Conservation (phyloP, 2,113 vertebrate genomes). For the Pelobates fuscus region DNA sequence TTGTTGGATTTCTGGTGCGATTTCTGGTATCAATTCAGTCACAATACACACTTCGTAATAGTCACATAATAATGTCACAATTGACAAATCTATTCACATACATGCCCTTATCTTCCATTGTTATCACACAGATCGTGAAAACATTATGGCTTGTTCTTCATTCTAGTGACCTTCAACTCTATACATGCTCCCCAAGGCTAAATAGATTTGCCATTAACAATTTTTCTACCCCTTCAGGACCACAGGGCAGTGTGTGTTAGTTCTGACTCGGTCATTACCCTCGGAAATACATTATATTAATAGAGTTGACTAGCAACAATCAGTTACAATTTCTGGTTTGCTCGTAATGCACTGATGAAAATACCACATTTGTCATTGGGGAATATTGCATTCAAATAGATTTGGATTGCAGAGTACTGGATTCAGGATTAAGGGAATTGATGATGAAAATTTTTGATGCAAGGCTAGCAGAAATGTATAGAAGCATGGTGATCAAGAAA, state of each 20-base stretch:
- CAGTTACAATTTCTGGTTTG: slow-evolving; percentile 12
- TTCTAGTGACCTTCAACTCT: slow-evolving; percentile 15
- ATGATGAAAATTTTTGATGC: neutral
- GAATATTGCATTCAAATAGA: slow-evolving; percentile 13
- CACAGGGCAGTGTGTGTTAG: neutral
- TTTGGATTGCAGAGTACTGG: slow-evolving; percentile 18
- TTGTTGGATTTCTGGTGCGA: neutral
- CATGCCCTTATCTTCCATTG: slow-evolving; percentile 11
- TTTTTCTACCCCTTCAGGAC: slow-evolving; percentile 3
- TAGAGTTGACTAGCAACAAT: neutral
- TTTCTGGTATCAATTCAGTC: neutral
- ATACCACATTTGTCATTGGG: neutral
- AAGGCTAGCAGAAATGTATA: no score
- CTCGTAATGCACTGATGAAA: neutral
- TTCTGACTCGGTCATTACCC: slow-evolving; percentile 19
- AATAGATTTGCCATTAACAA: slow-evolving; percentile 13
- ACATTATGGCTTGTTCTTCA: neutral
- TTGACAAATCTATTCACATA: neutral
- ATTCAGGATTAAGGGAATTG: slow-evolving; percentile 2
- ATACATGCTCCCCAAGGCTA: neutral
- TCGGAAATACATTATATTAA: slow-evolving; percentile 32
- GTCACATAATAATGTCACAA: neutral
- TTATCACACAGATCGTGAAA: neutral
- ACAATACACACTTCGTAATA: neutral
- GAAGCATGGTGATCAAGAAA: no score